Percentiles rank a stretch among this genome's conserved stretches.
Evolutionary conservation across 2,113 vertebrate genomes (phyloP).

Genomic region (Aphelocoma coerulescens): DNA sequence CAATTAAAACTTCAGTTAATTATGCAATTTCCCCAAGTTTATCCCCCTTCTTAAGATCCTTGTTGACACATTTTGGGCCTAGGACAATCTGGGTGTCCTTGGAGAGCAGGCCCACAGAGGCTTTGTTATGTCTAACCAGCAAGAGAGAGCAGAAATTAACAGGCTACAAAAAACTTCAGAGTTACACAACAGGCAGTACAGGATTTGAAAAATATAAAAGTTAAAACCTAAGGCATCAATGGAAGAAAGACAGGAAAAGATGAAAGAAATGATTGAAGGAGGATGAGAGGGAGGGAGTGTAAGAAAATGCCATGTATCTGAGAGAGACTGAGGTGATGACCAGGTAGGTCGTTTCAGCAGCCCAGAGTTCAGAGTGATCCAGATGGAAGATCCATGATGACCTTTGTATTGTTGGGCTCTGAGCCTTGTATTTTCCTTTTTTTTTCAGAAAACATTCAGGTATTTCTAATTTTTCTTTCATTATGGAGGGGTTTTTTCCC

Average conservation of each 20-base stretch:
- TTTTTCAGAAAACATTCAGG: not conserved
- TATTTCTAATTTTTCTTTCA: not conserved
- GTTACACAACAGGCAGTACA: too few species aligned
- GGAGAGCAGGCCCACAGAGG: too few species aligned
- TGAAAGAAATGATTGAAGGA: not conserved
- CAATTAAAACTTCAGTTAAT: too few species aligned
- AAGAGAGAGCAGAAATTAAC: too few species aligned
- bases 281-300: not conserved
- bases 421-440: not conserved
- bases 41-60: too few species aligned
- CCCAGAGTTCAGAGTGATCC: fast-evolving
- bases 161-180: too few species aligned
- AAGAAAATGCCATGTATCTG: not conserved
- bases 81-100: too few species aligned
- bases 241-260: not conserved
- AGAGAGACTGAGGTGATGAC: not conserved
- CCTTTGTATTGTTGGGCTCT: not conserved
- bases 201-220: too few species aligned
- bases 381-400: not conserved
- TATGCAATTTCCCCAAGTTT: too few species aligned
- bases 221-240: too few species aligned
- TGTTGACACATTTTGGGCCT: too few species aligned
- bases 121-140: too few species aligned
- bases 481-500: not conserved
- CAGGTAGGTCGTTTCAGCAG: not conserved